A percentile compares a stretch with the other conserved stretches of the same genome.
Evolutionary conservation across 30 jellyfish, hydroid and myxozoan genomes (phyloP).

Genomic region (Sanderia malayensis): DNA sequence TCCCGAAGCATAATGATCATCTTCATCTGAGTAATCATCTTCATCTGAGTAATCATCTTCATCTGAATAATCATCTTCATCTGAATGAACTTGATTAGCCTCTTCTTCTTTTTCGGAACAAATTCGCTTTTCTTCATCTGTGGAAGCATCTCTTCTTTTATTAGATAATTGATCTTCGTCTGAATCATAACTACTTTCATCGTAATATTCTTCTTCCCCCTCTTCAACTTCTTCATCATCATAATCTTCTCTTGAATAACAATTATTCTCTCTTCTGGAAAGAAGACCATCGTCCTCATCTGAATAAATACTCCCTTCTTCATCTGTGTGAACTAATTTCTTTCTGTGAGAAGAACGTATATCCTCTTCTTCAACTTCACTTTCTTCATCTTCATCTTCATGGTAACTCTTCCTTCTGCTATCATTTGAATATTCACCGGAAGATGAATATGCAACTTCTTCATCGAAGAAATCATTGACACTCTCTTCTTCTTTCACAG

Average conservation of each 20-base stretch:
- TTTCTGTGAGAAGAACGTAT: not conserved
- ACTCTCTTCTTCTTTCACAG: not conserved
- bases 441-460: not conserved
- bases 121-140: not conserved
- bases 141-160: not conserved
- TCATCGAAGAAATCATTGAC: not conserved
- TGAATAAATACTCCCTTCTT: not conserved
- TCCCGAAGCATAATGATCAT: not conserved
- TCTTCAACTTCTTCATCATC: not conserved
- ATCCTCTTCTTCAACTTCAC: not conserved
- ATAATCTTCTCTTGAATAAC: not conserved
- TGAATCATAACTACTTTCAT: not conserved
- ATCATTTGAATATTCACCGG: not conserved
- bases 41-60: not conserved
- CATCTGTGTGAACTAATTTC: not conserved
- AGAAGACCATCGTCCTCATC: not conserved
- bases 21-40: slow-evolving; percentile 2
- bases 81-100: not conserved
- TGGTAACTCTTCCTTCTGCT: not conserved
- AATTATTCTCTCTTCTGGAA: not conserved
- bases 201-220: not conserved
- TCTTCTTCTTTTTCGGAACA: slow-evolving; percentile 2
- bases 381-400: not conserved
- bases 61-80: not conserved
- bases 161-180: not conserved